Base-by-base conservation (phyloP, 1,140 invertebrate genomes). In the Papilio dardanus region DNA sequence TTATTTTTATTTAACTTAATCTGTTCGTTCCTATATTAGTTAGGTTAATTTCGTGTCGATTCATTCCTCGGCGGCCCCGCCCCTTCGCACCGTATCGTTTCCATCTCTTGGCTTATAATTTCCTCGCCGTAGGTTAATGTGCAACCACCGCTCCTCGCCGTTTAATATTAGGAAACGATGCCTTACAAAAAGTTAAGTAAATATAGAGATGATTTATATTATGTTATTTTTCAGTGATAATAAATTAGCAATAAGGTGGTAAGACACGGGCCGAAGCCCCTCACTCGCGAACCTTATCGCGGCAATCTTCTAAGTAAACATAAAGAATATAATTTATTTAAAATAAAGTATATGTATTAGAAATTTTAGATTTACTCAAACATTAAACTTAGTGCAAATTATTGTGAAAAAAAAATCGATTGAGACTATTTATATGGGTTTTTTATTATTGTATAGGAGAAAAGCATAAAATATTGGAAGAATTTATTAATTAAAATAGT, bases 401-500 rank as follows among this genome's bases (percentile, higher is more conserved):
- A 93, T 91, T 91, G 87, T 91, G 91, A 88, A 85, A 82, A 81
- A 82, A 80, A 85, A 91, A 93, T 90, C 90, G 89, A 93, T 92
- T 90, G 88, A 92, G 81, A 93, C 89, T 92, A 92, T 92, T 91
- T 92, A 93, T 92, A 93, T 93, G 91, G 88, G 85, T 93, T 93
- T 90, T 92, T 92, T 93, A 93, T 93, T 90, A 92, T 92, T 92
- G 87, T 92, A 91, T 92, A 91, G 87, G 87, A 86, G 86, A 86
- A 88, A 86, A 88, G 76, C 87, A 89, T 93, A 91, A 93, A 91
- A 92, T 93, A 93, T 93, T 92, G 88, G 89, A 93, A 90, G 90
- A 93, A 93, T 92, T 92, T 92, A 93, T 93, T 93, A 92, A 92
- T 93, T 93, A 93, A 93, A 91, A 93, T 93, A 93, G 90, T 93